These are phyloP conservation scores for Folsomia manolachei DNA, from an alignment of 2,888 invertebrate species.

Conservation along the genomic window DNA sequence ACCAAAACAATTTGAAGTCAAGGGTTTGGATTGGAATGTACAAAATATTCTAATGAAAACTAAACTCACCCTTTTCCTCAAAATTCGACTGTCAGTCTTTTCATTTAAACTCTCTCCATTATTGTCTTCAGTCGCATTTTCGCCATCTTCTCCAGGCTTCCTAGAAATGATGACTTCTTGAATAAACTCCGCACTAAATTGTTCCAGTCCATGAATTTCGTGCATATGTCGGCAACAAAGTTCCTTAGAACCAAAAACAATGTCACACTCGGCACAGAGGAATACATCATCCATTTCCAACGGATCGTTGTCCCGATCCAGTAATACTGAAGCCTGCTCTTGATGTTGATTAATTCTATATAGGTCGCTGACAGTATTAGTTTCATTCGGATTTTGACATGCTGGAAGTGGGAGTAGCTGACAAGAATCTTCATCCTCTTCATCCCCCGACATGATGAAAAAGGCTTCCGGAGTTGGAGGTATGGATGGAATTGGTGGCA, in stretches of 20 bases:
- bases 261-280: conserved; percentile 46
- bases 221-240: conserved; percentile 46
- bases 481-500: conserved; percentile 5
- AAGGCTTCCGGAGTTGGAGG: conserved; percentile 6
- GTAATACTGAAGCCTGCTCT: neutral
- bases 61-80: no score
- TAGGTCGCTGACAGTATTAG: neutral
- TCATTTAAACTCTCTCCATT: neutral
- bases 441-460: neutral
- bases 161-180: conserved; percentile 31
- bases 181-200: conserved; percentile 42
- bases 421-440: neutral
- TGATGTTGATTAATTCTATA: no score
- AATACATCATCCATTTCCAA: conserved; percentile 36
- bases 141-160: neutral
- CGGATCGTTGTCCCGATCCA: neutral
- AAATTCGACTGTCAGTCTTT: no score
- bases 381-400: neutral
- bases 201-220: conserved; percentile 39
- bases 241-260: conserved; percentile 44
- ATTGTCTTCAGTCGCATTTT: neutral
- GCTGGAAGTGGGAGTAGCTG: neutral
- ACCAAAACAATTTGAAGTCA: no score
- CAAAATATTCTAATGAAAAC: no score
- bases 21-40: no score